A percentile compares a stretch with the other conserved stretches of the same genome.
phyloP scores from a whole-genome alignment of 2,888 invertebrate species.

The Cantharis rufa region DNA sequence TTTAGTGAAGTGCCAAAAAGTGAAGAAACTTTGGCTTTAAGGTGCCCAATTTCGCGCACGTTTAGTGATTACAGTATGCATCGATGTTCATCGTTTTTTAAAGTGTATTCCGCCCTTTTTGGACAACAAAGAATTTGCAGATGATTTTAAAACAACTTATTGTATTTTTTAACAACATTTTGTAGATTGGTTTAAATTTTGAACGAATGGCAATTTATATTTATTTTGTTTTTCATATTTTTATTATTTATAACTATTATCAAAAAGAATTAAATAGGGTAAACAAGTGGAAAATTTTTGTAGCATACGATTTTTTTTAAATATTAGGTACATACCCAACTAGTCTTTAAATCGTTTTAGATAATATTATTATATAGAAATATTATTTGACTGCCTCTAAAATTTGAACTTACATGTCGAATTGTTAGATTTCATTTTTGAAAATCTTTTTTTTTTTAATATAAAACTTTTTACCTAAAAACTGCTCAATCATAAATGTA shows the following conservation, averaged over 20 bases:
- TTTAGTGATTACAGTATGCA: constrained; percentile 45
- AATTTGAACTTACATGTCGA: constrained; percentile 33
- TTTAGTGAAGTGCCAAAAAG: constrained; percentile 54
- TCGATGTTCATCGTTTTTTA: constrained; percentile 41
- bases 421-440: constrained; percentile 6
- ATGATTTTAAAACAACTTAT: constrained; percentile 9
- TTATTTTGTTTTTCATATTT: constrained; percentile 34
- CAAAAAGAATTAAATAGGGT: neutral
- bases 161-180: constrained; percentile 5
- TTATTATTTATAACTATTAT: constrained; percentile 37
- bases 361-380: constrained; percentile 10
- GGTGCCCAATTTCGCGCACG: constrained; percentile 38
- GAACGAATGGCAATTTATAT: neutral
- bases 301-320: neutral
- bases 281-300: neutral
- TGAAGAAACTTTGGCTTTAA: constrained; percentile 2
- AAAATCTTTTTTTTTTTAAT: neutral
- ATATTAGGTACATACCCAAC: constrained; percentile 34
- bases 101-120: constrained; percentile 37
- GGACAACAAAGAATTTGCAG: constrained; percentile 25
- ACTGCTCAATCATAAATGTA: constrained; percentile 31
- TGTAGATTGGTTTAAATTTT: neutral
- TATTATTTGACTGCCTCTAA: constrained; percentile 47
- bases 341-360: constrained; percentile 39
- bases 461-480: constrained; percentile 1